These are phyloP conservation scores for Baronia brevicornis DNA, from an alignment of 2,888 invertebrate species.

Conservation along the genomic window DNA sequence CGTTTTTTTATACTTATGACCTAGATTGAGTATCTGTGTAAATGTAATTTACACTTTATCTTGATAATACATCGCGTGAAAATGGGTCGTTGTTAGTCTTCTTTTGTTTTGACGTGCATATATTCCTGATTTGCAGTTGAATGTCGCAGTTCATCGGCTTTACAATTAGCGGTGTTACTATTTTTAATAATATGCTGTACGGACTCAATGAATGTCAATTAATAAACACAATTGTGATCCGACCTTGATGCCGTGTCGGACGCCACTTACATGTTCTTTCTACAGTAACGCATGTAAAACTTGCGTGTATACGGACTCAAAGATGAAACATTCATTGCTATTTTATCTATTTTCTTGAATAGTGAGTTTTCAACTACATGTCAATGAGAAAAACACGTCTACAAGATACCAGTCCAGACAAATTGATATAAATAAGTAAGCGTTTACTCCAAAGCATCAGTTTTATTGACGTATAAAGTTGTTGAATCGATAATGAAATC, in stretches of 20 bases:
- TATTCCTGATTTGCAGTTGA: slow-evolving; percentile 1
- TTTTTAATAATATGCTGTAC: slow-evolving; percentile 30
- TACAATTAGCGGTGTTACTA: slow-evolving; percentile 26
- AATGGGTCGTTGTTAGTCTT: background rate
- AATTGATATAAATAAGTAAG: slow-evolving; percentile 5
- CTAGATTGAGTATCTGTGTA: slow-evolving; percentile 37
- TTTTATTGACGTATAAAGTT: slow-evolving; percentile 2
- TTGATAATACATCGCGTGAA: slow-evolving; percentile 3
- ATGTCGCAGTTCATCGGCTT: slow-evolving; percentile 22
- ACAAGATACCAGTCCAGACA: no score
- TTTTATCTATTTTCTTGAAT: no score
- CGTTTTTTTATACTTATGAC: slow-evolving; percentile 36
- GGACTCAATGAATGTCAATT: slow-evolving; percentile 40
- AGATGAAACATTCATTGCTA: no score
- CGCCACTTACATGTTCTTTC: no score
- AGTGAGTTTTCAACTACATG: no score
- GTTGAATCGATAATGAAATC: slow-evolving; percentile 27
- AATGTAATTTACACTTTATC: slow-evolving; percentile 15
- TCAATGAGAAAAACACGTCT: no score
- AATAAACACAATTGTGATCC: slow-evolving; percentile 41
- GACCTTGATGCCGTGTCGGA: slow-evolving; percentile 43
- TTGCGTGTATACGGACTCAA: no score
- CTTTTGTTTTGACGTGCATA: background rate
- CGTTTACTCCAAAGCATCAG: background rate
- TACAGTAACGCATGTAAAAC: no score